Evolutionary conservation across 2,888 invertebrate species (phyloP), one percentile per base, ranked within the genome.

Genomic region (Malachius bipustulatus): DNA sequence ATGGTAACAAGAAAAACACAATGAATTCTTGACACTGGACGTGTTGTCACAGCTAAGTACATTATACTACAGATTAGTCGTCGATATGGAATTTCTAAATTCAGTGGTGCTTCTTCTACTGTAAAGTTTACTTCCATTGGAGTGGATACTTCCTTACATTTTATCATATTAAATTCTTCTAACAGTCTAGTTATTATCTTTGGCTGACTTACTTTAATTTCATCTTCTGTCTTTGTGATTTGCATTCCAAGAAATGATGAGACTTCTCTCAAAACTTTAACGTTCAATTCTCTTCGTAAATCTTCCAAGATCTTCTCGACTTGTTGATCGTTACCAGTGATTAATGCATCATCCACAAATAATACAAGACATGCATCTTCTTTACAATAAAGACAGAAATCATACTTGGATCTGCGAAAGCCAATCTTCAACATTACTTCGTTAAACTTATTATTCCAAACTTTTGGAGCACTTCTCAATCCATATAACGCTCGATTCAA

Each of bases 401-500:
- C 42, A 34, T 38, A 37, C 12, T 34, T 26, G 15, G 44, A 46
- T 35, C 38, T 39, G 37, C 33, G 15, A 32, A 45, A 42, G 3
- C 38, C 33, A 4, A 38, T 33, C 26, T 38, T 11, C 8, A 19
- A 10, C 13, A 30, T 33, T 14, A 45, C 32, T 12, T 39, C 24
- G 32, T 42, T 36, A 32, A 46, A 41, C 13, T 12, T 37, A 2
- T 38, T 24, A 16, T 43, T 43, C 39, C 41, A 46, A 8, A 26
- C 4, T 42, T 40, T 42, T 30, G 44, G 40, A n/a, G 40, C 30
- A 32, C 39, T 38, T 34, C 33, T 37, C 6, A 44, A 16, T 3
- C 46, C 47, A 37, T 48, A 47, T 11, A 50, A 30, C 8, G 45
- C 43, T 37, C 41, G 32, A 33, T 46, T 44, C 14, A 48, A 37